Conservation (phyloP, 2,797 vertebrate genomes). For the Limnodromus scolopaceus region DNA sequence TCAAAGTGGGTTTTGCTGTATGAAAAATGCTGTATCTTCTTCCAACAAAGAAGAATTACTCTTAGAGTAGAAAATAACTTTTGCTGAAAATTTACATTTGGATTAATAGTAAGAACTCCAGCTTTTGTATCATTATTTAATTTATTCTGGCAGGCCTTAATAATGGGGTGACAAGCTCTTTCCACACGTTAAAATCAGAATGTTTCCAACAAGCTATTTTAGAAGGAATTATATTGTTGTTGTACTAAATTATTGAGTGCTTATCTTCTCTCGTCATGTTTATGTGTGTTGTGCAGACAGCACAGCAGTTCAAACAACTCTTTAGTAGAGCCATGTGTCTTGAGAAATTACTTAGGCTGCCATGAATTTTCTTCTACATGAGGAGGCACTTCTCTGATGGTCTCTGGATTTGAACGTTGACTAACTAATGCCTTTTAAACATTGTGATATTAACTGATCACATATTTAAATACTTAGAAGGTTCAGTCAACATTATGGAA, state of each 20-base stretch:
- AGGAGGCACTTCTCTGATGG: not conserved
- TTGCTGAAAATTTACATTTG: slow-evolving; percentile 29
- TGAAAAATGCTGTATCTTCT: not conserved
- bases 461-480: not conserved
- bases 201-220: slow-evolving; percentile 4
- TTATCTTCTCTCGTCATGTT: not conserved
- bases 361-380: not conserved
- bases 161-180: slow-evolving; percentile 11
- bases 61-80: not conserved
- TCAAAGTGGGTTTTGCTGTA: not conserved
- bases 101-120: slow-evolving; percentile 14
- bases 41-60: not conserved
- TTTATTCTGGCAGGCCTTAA: slow-evolving; percentile 23
- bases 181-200: slow-evolving; percentile 10
- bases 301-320: not conserved
- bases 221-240: slow-evolving; percentile 21
- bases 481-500: not conserved
- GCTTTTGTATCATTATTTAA: slow-evolving; percentile 29
- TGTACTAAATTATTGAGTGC: slow-evolving; percentile 18
- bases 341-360: not conserved
- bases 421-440: not conserved
- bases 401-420: not conserved
- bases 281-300: not conserved
- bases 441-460: not conserved
- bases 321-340: not conserved